phyloP scores from a whole-genome alignment of 2,113 vertebrate genomes.

The Phyllopteryx taeniolatus region DNA sequence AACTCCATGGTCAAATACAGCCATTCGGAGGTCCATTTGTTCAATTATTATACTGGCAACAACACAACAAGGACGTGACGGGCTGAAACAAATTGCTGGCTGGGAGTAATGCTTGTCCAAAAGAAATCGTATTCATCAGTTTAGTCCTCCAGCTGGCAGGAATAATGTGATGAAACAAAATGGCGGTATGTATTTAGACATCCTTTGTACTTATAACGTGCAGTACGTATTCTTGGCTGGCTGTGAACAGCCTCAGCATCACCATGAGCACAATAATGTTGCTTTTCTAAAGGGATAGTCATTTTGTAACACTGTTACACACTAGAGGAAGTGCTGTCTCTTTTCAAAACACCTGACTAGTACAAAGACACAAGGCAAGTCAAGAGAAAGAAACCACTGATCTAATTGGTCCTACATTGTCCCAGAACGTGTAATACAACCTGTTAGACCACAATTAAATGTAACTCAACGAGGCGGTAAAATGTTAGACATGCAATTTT shows the following conservation, averaged over 20 bases:
- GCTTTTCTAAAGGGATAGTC: neutral
- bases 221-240: neutral
- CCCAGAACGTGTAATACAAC: slow-evolving; percentile 11
- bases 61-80: slow-evolving; percentile 20
- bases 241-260: neutral
- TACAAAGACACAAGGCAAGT: neutral
- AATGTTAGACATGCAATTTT: slow-evolving; percentile 3
- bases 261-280: neutral
- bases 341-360: neutral
- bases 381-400: slow-evolving; percentile 5
- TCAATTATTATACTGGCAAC: slow-evolving; percentile 30
- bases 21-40: slow-evolving; percentile 50
- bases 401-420: neutral
- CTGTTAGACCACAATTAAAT: slow-evolving; percentile 7
- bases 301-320: slow-evolving; percentile 1
- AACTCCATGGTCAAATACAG: slow-evolving; percentile 21
- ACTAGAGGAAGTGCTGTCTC: neutral
- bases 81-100: slow-evolving; percentile 12
- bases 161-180: neutral
- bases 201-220: neutral
- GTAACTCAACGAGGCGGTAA: neutral
- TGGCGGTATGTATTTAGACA: neutral
- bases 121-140: neutral
- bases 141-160: neutral
- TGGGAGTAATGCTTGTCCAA: neutral